Evolutionary conservation across 2,888 invertebrate genomes (phyloP).

Genomic region (Nezara viridula): DNA sequence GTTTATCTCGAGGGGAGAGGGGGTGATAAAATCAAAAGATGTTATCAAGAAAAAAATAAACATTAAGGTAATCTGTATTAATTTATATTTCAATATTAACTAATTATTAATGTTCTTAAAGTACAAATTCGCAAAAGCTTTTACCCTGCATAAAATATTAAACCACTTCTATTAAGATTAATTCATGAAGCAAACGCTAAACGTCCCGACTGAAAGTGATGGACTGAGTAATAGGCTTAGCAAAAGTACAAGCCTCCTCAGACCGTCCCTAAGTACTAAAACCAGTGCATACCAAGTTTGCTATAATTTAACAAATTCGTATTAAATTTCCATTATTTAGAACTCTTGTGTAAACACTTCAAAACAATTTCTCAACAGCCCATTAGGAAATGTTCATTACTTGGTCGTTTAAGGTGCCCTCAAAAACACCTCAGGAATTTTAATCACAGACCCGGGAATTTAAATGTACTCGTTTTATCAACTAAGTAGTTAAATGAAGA

Average conservation of each 20-base stretch:
- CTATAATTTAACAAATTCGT: not conserved
- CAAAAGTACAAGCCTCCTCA: not conserved
- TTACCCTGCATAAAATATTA: not conserved
- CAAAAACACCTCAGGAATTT: constrained; percentile 1
- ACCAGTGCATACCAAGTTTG: not conserved
- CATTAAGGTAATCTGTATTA: not conserved
- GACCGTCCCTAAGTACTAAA: not conserved
- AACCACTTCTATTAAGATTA: not conserved
- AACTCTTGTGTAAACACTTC: not conserved
- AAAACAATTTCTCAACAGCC: not conserved
- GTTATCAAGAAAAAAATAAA: not conserved
- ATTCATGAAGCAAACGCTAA: constrained; percentile 19
- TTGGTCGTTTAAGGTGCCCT: not conserved
- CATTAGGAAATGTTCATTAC: not conserved
- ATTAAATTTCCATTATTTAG: constrained; percentile 7
- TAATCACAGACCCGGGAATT: not conserved
- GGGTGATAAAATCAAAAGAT: constrained; percentile 11
- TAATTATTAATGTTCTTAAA: not conserved
- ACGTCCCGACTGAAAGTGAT: constrained; percentile 5
- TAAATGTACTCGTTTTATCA: not conserved
- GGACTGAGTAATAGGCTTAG: constrained; percentile 1
- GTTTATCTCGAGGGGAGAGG: not conserved
- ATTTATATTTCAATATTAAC: not conserved
- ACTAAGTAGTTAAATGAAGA: not conserved
- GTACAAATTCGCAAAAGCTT: not conserved